Evolutionary conservation across 2,888 invertebrate species (phyloP).

Genomic region (Noctua pronuba): DNA sequence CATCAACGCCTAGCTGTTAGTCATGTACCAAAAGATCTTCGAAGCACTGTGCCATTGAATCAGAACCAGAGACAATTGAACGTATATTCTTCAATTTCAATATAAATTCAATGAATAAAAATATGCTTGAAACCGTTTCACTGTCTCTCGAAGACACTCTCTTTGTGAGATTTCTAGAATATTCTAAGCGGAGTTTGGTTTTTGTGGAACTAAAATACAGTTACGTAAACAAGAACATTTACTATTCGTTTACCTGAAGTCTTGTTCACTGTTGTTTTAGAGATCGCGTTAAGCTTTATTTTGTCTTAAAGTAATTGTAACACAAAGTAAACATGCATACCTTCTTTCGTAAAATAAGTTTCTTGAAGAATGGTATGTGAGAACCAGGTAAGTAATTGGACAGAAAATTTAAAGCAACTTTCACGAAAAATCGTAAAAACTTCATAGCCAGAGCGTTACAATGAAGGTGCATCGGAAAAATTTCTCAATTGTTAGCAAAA

Average conservation of each 20-base stretch:
- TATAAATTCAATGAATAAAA: conserved; percentile 51
- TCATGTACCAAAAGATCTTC: neutral
- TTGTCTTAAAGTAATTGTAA: neutral
- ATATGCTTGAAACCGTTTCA: conserved; percentile 22
- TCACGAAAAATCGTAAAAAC: neutral
- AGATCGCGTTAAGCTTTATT: neutral
- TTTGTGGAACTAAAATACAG: conserved; percentile 4
- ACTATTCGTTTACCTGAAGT: conserved; percentile 4
- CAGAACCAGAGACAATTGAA: neutral
- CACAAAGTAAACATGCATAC: neutral
- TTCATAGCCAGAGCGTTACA: neutral
- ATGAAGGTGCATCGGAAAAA: conserved; percentile 34
- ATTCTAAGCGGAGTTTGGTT: conserved; percentile 8
- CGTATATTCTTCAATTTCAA: conserved; percentile 16
- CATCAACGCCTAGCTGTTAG: neutral
- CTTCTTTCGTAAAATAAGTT: neutral
- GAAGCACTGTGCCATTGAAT: neutral
- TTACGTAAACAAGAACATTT: conserved; percentile 7
- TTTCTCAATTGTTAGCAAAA: conserved; percentile 24
- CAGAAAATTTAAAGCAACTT: neutral
- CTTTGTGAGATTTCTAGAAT: conserved; percentile 33
- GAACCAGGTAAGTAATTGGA: neutral
- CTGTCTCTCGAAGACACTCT: conserved; percentile 1
- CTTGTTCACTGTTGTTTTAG: conserved; percentile 10
- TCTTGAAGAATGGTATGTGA: neutral